Percentiles rank a stretch among this genome's conserved stretches.
These are phyloP conservation scores for Antedon mediterranea DNA, from an alignment of 53 echinoderm and acorn worm genomes.

Conservation along the genomic window DNA sequence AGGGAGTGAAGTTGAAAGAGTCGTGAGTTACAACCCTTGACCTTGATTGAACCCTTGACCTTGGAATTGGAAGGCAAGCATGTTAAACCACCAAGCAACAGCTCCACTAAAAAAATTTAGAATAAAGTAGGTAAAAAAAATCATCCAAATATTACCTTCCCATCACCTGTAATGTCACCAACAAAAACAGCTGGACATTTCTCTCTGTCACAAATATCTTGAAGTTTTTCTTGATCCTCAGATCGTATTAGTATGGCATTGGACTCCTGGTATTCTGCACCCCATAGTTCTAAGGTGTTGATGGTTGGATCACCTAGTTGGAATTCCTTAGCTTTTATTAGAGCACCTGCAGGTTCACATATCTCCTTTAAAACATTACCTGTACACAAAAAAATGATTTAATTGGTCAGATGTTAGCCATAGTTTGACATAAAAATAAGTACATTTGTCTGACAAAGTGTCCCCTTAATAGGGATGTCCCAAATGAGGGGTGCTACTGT, in stretches of 20 bases:
- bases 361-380: slow-evolving; percentile 96
- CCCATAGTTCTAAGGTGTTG: slow-evolving; percentile 95
- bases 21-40: no score
- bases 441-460: no score
- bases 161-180: slow-evolving; percentile 91
- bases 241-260: slow-evolving; percentile 75
- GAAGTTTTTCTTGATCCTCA: slow-evolving; percentile 33
- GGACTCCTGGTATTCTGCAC: slow-evolving; percentile 96
- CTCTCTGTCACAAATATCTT: slow-evolving; percentile 57
- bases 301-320: slow-evolving; percentile 87
- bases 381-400: slow-evolving; percentile 7
- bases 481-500: no score
- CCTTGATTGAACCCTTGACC: no score
- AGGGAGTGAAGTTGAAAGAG: no score
- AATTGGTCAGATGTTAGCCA: no score
- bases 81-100: no score
- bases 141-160: no score
- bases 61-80: no score
- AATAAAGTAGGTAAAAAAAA: not conserved
- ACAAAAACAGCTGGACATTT: slow-evolving; percentile 82
- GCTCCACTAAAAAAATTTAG: no score
- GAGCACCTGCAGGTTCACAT: slow-evolving; percentile 80
- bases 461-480: no score
- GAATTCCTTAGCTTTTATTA: slow-evolving; percentile 80
- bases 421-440: no score